Evolutionary conservation across 2,888 invertebrate species (phyloP).

Genomic region (Pyralis farinalis): DNA sequence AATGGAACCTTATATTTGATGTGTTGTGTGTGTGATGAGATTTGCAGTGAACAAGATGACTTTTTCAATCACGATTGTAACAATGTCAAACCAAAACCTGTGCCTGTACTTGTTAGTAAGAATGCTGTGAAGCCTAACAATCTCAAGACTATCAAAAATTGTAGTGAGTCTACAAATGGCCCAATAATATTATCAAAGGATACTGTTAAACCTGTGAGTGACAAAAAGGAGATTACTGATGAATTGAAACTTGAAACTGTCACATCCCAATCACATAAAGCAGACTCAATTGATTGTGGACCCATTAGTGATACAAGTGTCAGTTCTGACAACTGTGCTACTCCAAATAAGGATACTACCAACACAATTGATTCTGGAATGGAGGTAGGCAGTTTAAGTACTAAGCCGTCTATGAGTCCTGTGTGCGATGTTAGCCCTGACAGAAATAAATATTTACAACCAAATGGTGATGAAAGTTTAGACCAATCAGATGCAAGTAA

Average conservation of each 20-base stretch:
- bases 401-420: slow-evolving; percentile 39
- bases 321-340: slow-evolving; percentile 42
- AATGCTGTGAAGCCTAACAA: slow-evolving; percentile 57
- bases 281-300: slow-evolving; percentile 36
- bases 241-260: slow-evolving; percentile 45
- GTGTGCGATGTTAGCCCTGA: slow-evolving; percentile 30
- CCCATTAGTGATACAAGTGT: slow-evolving; percentile 48
- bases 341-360: slow-evolving; percentile 46
- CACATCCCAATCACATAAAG: slow-evolving; percentile 38
- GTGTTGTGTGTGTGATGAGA: slow-evolving; percentile 90
- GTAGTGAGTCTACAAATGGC: slow-evolving; percentile 52
- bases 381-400: slow-evolving; percentile 44
- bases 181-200: slow-evolving; percentile 43
- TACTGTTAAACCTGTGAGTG: slow-evolving; percentile 35
- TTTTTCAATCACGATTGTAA: slow-evolving; percentile 88
- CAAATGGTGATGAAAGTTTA: slow-evolving; percentile 60
- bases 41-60: slow-evolving; percentile 88
- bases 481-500: slow-evolving; percentile 61
- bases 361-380: slow-evolving; percentile 47
- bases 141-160: slow-evolving; percentile 47
- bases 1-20: slow-evolving; percentile 87
- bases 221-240: slow-evolving; percentile 46
- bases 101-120: slow-evolving; percentile 72
- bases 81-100: slow-evolving; percentile 71
- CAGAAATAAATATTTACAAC: slow-evolving; percentile 26